Evolutionary conservation across 2,113 vertebrate species (phyloP).

Genomic region (Malurus elegans): DNA sequence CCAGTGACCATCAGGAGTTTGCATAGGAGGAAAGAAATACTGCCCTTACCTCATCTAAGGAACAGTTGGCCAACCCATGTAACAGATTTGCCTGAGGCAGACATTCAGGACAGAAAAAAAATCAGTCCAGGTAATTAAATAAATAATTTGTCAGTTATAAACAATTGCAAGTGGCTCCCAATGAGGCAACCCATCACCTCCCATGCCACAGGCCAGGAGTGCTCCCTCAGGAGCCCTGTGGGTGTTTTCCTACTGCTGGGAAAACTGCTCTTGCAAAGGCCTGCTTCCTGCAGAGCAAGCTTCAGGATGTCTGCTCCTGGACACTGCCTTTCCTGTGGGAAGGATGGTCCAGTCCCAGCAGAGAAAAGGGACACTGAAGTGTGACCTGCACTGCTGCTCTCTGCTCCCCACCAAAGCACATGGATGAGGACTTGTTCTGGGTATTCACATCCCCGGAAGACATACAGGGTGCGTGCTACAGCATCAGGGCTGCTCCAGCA

Average conservation of each 20-base stretch:
- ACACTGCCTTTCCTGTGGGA: neutral
- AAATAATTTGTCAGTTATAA: neutral
- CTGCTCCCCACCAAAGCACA: neutral
- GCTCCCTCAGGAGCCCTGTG: accelerated
- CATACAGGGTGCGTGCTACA: neutral
- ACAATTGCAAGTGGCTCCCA: neutral
- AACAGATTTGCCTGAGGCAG: neutral
- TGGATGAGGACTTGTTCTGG: neutral
- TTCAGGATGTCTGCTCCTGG: neutral
- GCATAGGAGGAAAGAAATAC: neutral
- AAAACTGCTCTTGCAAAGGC: neutral
- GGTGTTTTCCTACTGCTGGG: neutral
- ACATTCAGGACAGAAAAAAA: neutral
- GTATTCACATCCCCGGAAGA: neutral
- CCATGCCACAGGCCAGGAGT: accelerated
- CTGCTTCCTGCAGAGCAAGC: neutral
- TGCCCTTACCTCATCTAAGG: neutral
- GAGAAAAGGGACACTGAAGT: neutral
- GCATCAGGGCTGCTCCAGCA: neutral
- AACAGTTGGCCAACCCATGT: neutral
- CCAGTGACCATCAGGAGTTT: neutral
- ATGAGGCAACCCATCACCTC: neutral
- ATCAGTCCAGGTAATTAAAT: neutral
- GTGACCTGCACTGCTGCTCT: neutral
- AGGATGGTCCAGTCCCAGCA: neutral